Percentiles rank a stretch among this genome's conserved stretches.
phyloP scores from a whole-genome alignment of 2,113 vertebrate species.

The Rhinopithecus roxellana region DNA sequence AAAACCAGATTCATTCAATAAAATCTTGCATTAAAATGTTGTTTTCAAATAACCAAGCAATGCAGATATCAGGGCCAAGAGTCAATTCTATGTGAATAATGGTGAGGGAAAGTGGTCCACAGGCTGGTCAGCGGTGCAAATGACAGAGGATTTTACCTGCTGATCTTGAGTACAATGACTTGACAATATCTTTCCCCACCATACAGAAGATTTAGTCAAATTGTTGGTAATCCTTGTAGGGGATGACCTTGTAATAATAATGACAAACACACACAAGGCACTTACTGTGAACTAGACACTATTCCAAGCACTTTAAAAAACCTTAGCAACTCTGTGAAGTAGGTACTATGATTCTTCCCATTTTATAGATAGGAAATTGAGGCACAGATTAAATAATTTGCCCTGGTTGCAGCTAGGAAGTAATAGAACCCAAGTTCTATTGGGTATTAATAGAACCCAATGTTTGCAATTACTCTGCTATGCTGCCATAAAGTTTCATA shows the following conservation, averaged over 20 bases:
- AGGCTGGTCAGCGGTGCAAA: neutral
- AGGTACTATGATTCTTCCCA: neutral
- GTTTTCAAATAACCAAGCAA: neutral
- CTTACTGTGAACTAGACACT: neutral
- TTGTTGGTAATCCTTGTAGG: neutral
- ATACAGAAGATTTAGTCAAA: neutral
- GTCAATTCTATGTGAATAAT: neutral
- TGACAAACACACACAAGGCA: neutral
- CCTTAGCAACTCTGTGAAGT: neutral
- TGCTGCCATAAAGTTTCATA: neutral
- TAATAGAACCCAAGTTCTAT: neutral
- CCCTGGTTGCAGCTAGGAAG: neutral
- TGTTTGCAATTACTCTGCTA: neutral
- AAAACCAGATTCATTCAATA: neutral
- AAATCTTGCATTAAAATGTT: neutral
- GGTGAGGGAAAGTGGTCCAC: neutral
- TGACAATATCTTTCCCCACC: neutral
- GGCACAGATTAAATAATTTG: neutral
- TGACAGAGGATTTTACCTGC: neutral
- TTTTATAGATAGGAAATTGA: neutral
- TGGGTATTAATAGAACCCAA: neutral
- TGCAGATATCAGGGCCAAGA: neutral
- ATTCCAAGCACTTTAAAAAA: neutral
- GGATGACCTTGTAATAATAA: neutral
- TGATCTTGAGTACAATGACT: neutral